These are phyloP conservation scores for Nomada ferruginata DNA, from an alignment of 2,888 invertebrate species.

Conservation along the genomic window DNA sequence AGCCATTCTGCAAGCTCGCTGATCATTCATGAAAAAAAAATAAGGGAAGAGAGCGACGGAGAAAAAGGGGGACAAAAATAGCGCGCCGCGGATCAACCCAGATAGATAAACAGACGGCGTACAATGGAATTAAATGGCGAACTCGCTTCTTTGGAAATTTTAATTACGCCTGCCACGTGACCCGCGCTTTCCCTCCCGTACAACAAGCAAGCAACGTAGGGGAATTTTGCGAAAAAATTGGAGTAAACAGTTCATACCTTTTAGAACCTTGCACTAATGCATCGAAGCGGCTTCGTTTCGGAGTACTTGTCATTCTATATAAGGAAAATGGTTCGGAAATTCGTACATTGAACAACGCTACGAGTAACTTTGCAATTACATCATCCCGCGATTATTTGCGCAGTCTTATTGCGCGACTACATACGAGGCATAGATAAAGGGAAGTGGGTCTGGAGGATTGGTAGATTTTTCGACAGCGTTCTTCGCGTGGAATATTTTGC, in stretches of 20 bases:
- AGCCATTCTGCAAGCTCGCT: conserved; percentile 53
- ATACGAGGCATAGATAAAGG: background rate
- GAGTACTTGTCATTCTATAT: background rate
- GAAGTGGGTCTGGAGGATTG: background rate
- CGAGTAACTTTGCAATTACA: conserved; percentile 1
- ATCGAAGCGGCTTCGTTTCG: background rate
- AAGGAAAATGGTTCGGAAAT: no score
- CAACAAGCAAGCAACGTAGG: no score
- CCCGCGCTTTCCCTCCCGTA: background rate
- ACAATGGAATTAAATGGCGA: conserved; percentile 51
- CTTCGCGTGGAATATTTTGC: conserved; percentile 22
- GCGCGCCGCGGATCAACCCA: conserved; percentile 45
- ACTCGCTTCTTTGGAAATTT: conserved; percentile 46
- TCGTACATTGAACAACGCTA: background rate
- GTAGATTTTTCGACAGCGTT: background rate
- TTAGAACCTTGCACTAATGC: no score
- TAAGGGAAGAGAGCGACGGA: background rate
- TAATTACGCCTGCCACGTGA: conserved; percentile 25
- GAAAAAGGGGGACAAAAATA: conserved; percentile 35
- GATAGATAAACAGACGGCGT: conserved; percentile 48
- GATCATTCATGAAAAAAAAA: conserved; percentile 55
- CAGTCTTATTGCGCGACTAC: no score
- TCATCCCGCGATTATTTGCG: background rate
- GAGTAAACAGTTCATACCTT: no score
- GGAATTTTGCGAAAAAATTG: no score